Evolutionary conservation across 1,140 invertebrate genomes (phyloP).

Genomic region (Meloidogyne chitwoodi): DNA sequence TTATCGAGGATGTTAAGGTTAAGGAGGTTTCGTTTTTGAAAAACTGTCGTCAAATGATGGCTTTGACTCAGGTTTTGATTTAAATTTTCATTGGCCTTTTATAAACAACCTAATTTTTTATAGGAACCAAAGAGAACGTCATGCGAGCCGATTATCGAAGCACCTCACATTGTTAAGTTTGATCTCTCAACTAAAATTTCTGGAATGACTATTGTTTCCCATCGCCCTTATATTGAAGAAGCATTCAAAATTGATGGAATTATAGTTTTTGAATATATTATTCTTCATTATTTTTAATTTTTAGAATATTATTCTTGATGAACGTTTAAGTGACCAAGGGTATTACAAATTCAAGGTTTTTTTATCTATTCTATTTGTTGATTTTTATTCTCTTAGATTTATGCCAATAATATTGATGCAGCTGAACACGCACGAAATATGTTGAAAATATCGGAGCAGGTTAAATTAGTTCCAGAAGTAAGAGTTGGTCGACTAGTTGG

Average conservation of each 20-base stretch:
- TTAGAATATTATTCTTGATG: conserved; percentile 23
- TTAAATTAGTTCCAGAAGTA: conserved; percentile 73
- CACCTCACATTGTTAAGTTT: conserved; percentile 81
- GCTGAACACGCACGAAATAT: conserved; percentile 85
- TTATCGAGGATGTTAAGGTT: conserved; percentile 67
- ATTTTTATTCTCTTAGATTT: conserved; percentile 26
- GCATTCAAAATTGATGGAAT: conserved; percentile 85
- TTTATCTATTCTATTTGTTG: not conserved
- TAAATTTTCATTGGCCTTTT: no score
- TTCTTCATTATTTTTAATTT: not conserved
- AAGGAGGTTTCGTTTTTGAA: conserved; percentile 95
- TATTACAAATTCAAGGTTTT: conserved; percentile 28
- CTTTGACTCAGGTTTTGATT: conserved; percentile 70
- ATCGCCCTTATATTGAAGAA: conserved; percentile 91
- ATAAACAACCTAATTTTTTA: not conserved
- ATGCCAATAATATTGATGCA: conserved; percentile 72
- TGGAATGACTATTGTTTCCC: conserved; percentile 82
- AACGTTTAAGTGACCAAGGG: conserved; percentile 5
- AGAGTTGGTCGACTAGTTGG: conserved; percentile 96
- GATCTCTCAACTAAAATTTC: conserved; percentile 88
- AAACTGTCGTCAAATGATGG: conserved; percentile 78
- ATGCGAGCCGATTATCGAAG: conserved; percentile 63
- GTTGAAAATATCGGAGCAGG: conserved; percentile 79
- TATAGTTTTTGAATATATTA: conserved; percentile 64
- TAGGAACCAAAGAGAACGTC: conserved; percentile 69